A percentile compares a stretch with the other conserved stretches of the same genome.
phyloP scores from a whole-genome alignment of 2,113 vertebrate species.

The Turdus rufiventris region DNA sequence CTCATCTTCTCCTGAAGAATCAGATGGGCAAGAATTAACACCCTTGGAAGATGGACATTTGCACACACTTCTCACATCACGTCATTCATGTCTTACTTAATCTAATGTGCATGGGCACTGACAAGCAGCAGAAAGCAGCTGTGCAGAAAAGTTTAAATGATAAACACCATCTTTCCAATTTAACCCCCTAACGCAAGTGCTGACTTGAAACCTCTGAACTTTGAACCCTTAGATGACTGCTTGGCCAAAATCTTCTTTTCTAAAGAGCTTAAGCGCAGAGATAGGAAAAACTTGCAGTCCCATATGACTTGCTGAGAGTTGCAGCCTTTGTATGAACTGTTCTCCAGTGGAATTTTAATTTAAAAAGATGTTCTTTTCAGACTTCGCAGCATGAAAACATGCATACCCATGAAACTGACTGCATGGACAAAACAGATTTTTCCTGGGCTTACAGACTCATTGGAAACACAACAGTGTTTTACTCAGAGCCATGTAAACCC shows the following conservation, averaged over 20 bases:
- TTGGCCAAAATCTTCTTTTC: not conserved
- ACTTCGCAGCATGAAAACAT: not conserved
- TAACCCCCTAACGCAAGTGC: not conserved
- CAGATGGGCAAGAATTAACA: not conserved
- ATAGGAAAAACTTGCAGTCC: not conserved
- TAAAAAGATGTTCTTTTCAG: not conserved
- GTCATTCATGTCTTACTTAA: not conserved
- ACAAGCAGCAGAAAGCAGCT: not conserved
- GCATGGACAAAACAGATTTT: not conserved
- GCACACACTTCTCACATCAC: rapidly evolving
- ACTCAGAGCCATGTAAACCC: not conserved
- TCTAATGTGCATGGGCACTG: not conserved
- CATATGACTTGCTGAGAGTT: not conserved
- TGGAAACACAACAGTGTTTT: not conserved
- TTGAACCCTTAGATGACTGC: not conserved
- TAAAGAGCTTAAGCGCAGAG: not conserved
- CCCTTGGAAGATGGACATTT: not conserved
- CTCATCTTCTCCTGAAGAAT: slow-evolving; percentile 78
- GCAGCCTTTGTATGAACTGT: not conserved
- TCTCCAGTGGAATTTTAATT: not conserved
- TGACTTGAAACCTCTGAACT: not conserved
- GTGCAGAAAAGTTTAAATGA: not conserved
- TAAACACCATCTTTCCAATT: not conserved
- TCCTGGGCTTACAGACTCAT: not conserved
- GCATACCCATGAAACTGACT: not conserved